These are phyloP conservation scores for Leucosticte australis DNA, from an alignment of 2,113 vertebrate genomes.

Conservation along the genomic window DNA sequence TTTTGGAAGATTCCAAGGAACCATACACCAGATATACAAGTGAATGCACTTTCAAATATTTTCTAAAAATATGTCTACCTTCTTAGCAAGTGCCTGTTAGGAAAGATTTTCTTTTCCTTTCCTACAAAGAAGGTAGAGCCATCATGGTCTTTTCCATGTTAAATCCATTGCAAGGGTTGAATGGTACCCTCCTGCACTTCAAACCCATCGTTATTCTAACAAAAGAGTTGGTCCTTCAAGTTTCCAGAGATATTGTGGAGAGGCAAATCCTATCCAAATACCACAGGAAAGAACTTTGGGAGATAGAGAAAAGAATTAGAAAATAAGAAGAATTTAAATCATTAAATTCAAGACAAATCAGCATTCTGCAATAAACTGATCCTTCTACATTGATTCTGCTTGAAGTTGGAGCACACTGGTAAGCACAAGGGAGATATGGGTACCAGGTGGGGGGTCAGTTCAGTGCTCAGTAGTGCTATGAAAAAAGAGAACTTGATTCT, in stretches of 20 bases:
- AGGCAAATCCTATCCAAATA: background rate
- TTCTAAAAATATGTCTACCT: background rate
- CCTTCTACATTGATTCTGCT: background rate
- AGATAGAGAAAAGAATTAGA: background rate
- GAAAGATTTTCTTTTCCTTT: background rate
- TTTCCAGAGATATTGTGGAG: background rate
- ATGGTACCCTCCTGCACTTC: background rate
- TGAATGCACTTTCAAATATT: background rate
- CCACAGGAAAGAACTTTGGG: background rate
- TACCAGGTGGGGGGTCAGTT: accelerated
- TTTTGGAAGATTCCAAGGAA: background rate
- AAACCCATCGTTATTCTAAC: background rate
- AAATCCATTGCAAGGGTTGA: background rate
- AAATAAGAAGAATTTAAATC: background rate
- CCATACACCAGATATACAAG: background rate
- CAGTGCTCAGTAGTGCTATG: background rate
- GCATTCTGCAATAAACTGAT: background rate
- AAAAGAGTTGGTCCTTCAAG: background rate
- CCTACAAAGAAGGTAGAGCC: background rate
- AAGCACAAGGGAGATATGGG: background rate
- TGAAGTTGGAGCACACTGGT: background rate
- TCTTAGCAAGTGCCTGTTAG: background rate
- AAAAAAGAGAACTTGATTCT: background rate
- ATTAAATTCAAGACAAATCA: background rate
- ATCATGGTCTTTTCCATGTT: background rate